phyloP scores from a whole-genome alignment of 2,888 invertebrate genomes.

The Abrostola tripartita region DNA sequence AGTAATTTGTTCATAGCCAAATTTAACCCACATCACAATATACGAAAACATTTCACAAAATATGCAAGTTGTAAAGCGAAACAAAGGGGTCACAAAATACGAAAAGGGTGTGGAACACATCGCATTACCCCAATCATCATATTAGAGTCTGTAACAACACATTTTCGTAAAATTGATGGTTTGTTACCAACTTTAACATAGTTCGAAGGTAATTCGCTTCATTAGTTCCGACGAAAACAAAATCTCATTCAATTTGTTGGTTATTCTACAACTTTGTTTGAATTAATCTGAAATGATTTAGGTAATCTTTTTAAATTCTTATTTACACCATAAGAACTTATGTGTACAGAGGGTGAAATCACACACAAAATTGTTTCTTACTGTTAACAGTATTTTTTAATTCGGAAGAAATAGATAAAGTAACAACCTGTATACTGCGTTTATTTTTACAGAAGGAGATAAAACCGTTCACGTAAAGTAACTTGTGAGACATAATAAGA shows the following conservation, averaged over 20 bases:
- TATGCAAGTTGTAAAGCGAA: slow-evolving; percentile 39
- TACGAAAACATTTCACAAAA: slow-evolving; percentile 28
- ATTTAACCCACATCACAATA: slow-evolving; percentile 18
- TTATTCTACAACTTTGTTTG: slow-evolving; percentile 2
- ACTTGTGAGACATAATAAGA: no score
- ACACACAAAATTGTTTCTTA: no score
- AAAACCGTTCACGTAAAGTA: no score
- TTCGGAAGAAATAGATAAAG: no score
- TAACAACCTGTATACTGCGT: no score
- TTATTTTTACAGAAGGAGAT: no score
- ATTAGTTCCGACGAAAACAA: slow-evolving; percentile 40
- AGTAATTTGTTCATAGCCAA: slow-evolving; percentile 10
- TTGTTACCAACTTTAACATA: slow-evolving; percentile 36
- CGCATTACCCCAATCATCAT: slow-evolving; percentile 43
- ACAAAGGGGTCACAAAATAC: slow-evolving; percentile 41
- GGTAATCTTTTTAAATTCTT: no score
- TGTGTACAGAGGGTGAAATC: no score
- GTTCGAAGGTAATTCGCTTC: slow-evolving; percentile 41
- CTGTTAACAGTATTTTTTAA: no score
- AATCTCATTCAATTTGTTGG: slow-evolving; percentile 42
- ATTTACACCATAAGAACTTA: no score
- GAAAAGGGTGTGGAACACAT: slow-evolving; percentile 35
- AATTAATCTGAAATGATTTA: background rate
- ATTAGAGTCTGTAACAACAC: slow-evolving; percentile 45
- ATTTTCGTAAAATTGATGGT: slow-evolving; percentile 37